phyloP scores from a whole-genome alignment of 1,140 invertebrate genomes.

The Bilobella aurantiaca region DNA sequence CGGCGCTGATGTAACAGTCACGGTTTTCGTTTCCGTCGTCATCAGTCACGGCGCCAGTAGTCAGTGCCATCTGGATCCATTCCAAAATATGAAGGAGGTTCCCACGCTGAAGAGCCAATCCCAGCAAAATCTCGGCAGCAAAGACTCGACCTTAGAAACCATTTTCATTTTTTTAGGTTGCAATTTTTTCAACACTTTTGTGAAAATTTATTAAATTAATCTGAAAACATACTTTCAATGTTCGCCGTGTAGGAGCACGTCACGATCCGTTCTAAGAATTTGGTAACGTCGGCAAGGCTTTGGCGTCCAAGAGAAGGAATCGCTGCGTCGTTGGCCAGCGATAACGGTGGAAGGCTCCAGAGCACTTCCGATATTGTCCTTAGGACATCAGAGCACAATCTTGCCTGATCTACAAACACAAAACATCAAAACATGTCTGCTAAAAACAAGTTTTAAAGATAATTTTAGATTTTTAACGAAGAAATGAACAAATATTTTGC shows the following conservation, averaged over 20 bases:
- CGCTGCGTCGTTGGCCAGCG: constrained; percentile 51
- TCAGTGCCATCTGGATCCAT: constrained; percentile 54
- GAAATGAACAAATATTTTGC: not conserved
- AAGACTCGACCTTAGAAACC: constrained; percentile 40
- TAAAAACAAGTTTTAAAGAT: too few relatives aligned
- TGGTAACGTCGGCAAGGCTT: constrained; percentile 46
- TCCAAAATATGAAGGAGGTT: constrained; percentile 53
- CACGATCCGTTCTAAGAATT: constrained; percentile 48
- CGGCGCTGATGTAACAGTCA: constrained; percentile 33
- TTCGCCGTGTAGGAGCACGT: constrained; percentile 47
- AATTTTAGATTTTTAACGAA: too few relatives aligned
- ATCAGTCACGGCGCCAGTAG: constrained; percentile 30
- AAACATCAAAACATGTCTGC: not conserved
- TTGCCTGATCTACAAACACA: constrained; percentile 36
- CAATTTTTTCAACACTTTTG: too few relatives aligned
- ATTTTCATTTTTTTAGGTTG: constrained; percentile 7
- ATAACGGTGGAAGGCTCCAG: constrained; percentile 48
- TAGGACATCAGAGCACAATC: constrained; percentile 50
- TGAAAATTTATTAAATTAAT: not conserved
- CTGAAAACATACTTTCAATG: constrained; percentile 40
- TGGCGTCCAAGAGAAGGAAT: constrained; percentile 48
- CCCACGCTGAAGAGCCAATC: constrained; percentile 51
- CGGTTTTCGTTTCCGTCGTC: not conserved
- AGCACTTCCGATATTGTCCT: constrained; percentile 50
- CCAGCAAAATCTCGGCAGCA: constrained; percentile 49